Conservation (phyloP, 2,797 vertebrate genomes). For the Fringilla coelebs region DNA sequence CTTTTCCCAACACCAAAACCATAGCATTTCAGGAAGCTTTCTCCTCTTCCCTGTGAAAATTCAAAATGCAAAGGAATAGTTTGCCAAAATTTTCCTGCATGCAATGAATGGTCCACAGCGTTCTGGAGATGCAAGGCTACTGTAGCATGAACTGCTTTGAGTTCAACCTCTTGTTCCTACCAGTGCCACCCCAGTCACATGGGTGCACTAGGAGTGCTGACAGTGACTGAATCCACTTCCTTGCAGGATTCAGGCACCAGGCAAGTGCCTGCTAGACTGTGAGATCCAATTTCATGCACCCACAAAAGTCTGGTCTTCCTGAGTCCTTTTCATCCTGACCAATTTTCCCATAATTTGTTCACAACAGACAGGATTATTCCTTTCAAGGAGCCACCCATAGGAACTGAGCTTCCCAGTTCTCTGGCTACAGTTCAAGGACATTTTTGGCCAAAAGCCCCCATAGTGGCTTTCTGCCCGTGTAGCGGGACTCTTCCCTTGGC, state of each 20-base stretch:
- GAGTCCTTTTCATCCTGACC: background rate
- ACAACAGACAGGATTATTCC: background rate
- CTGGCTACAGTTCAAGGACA: background rate
- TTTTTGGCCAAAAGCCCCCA: background rate
- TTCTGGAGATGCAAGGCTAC: background rate
- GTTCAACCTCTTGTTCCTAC: background rate
- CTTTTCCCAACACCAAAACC: background rate
- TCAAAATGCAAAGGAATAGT: background rate
- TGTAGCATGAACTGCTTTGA: background rate
- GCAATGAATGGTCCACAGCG: fast-evolving
- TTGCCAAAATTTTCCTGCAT: fast-evolving
- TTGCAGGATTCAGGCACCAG: background rate
- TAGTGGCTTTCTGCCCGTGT: background rate
- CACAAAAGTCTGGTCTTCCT: background rate
- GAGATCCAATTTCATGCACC: background rate
- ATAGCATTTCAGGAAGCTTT: background rate
- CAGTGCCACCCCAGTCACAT: fast-evolving
- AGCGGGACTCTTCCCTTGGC: background rate
- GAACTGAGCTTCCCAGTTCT: background rate
- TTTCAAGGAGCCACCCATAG: background rate
- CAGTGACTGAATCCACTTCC: fast-evolving
- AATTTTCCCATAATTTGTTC: background rate
- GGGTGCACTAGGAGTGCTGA: fast-evolving
- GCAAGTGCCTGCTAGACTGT: fast-evolving
- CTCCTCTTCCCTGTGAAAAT: background rate